Percentiles rank a stretch among this genome's conserved stretches.
Evolutionary conservation across 2,797 vertebrate species (phyloP).

Genomic region (Sebastes hubbsi): DNA sequence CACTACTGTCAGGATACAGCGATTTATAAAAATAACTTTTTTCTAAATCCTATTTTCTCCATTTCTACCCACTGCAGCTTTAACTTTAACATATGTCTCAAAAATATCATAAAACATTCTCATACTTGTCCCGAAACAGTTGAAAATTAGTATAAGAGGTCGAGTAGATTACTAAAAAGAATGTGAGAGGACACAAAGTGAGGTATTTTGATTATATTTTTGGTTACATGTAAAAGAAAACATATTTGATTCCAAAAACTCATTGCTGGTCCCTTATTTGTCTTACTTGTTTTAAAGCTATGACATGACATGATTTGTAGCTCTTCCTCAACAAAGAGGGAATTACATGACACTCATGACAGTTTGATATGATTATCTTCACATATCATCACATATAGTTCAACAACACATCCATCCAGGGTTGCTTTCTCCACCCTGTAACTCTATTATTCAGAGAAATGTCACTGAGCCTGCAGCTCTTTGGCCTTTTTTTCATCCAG

Average conservation of each 20-base stretch:
- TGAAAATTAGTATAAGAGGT: neutral
- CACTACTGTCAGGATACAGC: no score
- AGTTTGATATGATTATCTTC: conserved; percentile 2
- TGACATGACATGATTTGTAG: neutral
- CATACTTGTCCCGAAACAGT: neutral
- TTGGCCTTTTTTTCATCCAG: conserved; percentile 77
- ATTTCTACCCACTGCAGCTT: neutral
- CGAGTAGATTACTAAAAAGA: neutral
- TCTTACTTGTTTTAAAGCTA: neutral
- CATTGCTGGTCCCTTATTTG: neutral
- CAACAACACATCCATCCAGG: neutral
- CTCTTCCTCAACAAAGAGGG: neutral
- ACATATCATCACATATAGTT: neutral
- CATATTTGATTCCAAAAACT: neutral
- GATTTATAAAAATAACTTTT: no score
- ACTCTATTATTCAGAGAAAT: neutral
- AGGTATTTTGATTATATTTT: neutral
- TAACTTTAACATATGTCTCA: neutral
- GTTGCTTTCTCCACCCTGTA: neutral
- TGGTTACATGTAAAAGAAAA: neutral
- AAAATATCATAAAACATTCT: neutral
- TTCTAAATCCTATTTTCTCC: no score
- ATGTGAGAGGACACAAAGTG: neutral
- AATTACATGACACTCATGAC: neutral
- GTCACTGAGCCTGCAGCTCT: conserved; percentile 46